Conservation (phyloP, 1,140 invertebrate species). For the Lasaia peninsularis region DNA sequence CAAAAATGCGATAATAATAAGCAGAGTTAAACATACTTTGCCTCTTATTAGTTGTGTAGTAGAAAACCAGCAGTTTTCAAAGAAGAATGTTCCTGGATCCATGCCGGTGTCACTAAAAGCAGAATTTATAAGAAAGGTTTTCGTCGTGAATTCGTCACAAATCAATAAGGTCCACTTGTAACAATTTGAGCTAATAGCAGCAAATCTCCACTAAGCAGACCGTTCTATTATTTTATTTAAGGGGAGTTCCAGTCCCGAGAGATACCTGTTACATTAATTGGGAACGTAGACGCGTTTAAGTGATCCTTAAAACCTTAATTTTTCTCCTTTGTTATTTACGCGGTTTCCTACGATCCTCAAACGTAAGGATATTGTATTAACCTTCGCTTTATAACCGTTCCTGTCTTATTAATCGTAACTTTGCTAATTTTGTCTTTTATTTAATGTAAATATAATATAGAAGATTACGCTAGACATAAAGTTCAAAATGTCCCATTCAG, state of each 20-base stretch:
- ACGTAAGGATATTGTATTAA: conserved; percentile 24
- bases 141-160: conserved; percentile 11
- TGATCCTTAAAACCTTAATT: conserved; percentile 43
- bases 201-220: conserved; percentile 46
- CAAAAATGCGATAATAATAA: too few species aligned
- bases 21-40: too few species aligned
- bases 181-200: conserved; percentile 49
- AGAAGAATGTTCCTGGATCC: too few species aligned
- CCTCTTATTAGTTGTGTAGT: too few species aligned
- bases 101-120: too few species aligned
- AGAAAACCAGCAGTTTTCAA: too few species aligned
- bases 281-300: conserved; percentile 45
- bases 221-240: conserved; percentile 69
- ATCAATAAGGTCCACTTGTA: conserved; percentile 42
- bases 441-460: too few species aligned
- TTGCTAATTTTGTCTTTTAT: conserved; percentile 9
- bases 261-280: conserved; percentile 70
- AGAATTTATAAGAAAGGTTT: too few species aligned
- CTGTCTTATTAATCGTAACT: conserved; percentile 20
- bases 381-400: conserved; percentile 12
- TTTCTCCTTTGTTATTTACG: conserved; percentile 42
- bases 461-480: too few species aligned
- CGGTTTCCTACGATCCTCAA: conserved; percentile 42
- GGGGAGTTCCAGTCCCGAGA: conserved; percentile 50
- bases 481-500: too few species aligned